Evolutionary conservation across 2,888 invertebrate species (phyloP), one percentile per base, ranked within the genome.

Genomic region (Drosophila neonasuta): DNA sequence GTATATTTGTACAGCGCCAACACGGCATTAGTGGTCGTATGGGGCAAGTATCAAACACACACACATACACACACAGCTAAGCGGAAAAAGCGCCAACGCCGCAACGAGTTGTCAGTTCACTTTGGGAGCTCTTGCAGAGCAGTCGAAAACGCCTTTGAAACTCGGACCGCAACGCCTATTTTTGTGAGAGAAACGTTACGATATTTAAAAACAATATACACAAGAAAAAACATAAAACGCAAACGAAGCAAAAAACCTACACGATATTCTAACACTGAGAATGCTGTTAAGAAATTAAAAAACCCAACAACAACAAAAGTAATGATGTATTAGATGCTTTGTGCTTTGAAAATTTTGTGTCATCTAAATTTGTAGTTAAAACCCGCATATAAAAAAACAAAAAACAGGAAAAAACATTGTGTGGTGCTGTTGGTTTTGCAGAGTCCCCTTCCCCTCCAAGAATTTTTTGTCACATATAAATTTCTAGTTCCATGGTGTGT

Each of bases 11-110:
- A 42, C 42, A 63, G 59, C 61, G 56, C 56, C 63, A 71, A 70
- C 59, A 57, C 50, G 44, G 20, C 34, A 39, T 36, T 39, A 29
- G 51, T n/a, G 36, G 45, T 24, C 39, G 51, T 11, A 41, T 13
- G 24, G 49, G 49, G 51, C 8, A 24, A 46, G 6, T 20, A 29
- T 45, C 36, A 44, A 41, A 59, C 54, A 63, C 42, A 36, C 5
- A 63, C 46, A 51, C 32, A 63, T 42, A 56, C 42, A 36, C 5
- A 63, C 56, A 51, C 39, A 36, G 4, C 7, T n/a, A 32, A 44
- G 44, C 66, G 63, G 75, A 72, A 75, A 75, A 75, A 75, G 75
- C 75, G 75, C 75, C 75, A 75, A 75, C 75, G 48, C 72, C 72
- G 75, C 75, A 75, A 57, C 57, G 72, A 74, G 57, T 75, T 61